Conservation (phyloP, 2,888 invertebrate genomes). For the Drosophila phalerata region DNA sequence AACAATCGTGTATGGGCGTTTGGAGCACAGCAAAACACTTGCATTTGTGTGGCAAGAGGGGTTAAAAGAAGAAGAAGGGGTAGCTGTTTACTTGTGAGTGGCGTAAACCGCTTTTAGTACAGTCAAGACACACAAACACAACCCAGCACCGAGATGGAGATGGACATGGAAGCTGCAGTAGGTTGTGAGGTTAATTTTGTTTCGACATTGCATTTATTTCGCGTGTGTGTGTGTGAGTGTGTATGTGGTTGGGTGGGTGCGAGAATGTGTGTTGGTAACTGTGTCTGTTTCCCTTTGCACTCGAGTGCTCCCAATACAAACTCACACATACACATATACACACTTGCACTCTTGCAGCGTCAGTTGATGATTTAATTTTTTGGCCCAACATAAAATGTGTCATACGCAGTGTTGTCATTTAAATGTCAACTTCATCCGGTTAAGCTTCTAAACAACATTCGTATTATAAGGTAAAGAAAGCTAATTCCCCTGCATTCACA, state of each 20-base stretch:
- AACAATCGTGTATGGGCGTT: slow-evolving; percentile 74
- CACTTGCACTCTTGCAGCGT: slow-evolving; percentile 15
- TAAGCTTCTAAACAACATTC: slow-evolving; percentile 10
- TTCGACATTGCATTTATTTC: slow-evolving; percentile 64
- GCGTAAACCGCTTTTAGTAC: slow-evolving; percentile 77
- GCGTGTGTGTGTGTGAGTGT: slow-evolving; percentile 6
- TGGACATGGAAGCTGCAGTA: slow-evolving; percentile 56
- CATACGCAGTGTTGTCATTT: slow-evolving; percentile 58
- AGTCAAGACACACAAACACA: slow-evolving; percentile 53
- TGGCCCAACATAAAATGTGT: slow-evolving; percentile 65
- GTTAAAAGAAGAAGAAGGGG: neutral
- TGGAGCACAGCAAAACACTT: slow-evolving; percentile 56
- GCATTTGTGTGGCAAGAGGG: slow-evolving; percentile 27
- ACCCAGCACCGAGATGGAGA: slow-evolving; percentile 14
- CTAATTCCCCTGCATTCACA: slow-evolving; percentile 6
- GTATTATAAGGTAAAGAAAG: neutral
- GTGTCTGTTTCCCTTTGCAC: slow-evolving; percentile 68
- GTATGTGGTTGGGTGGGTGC: neutral
- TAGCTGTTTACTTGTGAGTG: slow-evolving; percentile 69
- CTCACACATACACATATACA: slow-evolving; percentile 15
- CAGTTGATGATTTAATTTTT: slow-evolving; percentile 59
- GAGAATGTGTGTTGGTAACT: slow-evolving; percentile 38
- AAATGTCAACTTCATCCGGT: slow-evolving; percentile 27
- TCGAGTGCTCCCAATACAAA: slow-evolving; percentile 70
- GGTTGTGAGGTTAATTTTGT: slow-evolving; percentile 78